Conservation (phyloP, 2,797 vertebrate genomes). For the Netta rufina region DNA sequence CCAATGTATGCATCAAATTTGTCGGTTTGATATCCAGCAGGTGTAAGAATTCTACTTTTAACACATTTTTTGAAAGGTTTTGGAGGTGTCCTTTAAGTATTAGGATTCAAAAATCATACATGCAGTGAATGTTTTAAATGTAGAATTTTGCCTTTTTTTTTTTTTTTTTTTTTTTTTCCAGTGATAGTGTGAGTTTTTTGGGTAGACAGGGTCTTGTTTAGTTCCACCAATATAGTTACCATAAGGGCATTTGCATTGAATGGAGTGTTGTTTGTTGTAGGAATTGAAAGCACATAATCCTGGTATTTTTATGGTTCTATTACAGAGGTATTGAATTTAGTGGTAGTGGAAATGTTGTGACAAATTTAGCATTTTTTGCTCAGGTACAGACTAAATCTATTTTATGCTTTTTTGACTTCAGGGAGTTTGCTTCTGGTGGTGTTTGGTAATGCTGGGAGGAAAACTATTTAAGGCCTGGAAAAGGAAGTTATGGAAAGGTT, state of each 20-base stretch:
- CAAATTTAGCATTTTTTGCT: neutral
- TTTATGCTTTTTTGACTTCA: neutral
- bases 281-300: neutral
- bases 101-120: neutral
- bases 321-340: neutral
- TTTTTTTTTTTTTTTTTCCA: no score
- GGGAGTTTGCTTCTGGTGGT: neutral
- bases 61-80: neutral
- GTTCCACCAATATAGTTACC: neutral
- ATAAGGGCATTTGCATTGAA: neutral
- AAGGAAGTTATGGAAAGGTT: neutral
- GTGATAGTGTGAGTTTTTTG: neutral
- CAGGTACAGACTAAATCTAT: neutral
- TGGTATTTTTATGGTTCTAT: neutral
- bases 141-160: neutral
- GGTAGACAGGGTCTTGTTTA: neutral
- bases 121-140: neutral
- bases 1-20: neutral
- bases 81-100: neutral
- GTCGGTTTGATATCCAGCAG: neutral
- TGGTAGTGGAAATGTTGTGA: neutral
- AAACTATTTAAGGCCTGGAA: neutral
- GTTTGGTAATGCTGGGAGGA: neutral
- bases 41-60: neutral
- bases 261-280: neutral